Evolutionary conservation across 2,797 vertebrate genomes (phyloP), one percentile per base, ranked within the genome.

Genomic region (Harpagifer antarcticus): DNA sequence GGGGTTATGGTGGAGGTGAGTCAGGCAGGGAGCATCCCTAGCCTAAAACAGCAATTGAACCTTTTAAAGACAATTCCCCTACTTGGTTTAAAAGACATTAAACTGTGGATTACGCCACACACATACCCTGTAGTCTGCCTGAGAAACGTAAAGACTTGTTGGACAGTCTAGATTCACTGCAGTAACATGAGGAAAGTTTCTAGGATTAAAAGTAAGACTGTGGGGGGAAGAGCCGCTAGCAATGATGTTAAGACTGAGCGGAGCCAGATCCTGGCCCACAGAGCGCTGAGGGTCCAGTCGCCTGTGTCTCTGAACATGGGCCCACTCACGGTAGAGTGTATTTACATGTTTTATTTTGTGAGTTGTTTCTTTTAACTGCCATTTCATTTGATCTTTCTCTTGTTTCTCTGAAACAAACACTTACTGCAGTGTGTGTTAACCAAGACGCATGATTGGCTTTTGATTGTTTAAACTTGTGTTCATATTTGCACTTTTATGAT

Each of bases 21-120:
- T 95, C 95, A 97, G 93, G 94, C 96, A 96, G 96, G 96, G 95
- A 95, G 95, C 96, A 94, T 94, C 91, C 91, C 94, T 95, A 97
- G 97, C 91, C 95, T 94, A 96, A 97, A 95, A 94, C 94, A 94
- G 89, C 96, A 96, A 95, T 97, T 97, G 96, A 99, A 97, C 96
- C 96, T 96, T 95, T 89, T 96, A 96, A 97, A 97, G 97, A 93
- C 86, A 37, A 84, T 96, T 94, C 93, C 91, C 90, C 62, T 60
- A 86, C 84, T 81, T 68, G 59, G 59, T 74, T 87, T 74, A 94
- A 95, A 96, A 96, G 92, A 93, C 93, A 89, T 92, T 95, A 96
- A 96, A 96, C 96, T 93, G 92, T 95, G 97, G 97, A 98, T 95
- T 92, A 95, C 94, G 65, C 87, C 90, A 91, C 90, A 90, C 86